Evolutionary conservation across 1,140 invertebrate genomes (phyloP), one percentile per base, ranked within the genome.

Genomic region (Drosophila kanapiae): DNA sequence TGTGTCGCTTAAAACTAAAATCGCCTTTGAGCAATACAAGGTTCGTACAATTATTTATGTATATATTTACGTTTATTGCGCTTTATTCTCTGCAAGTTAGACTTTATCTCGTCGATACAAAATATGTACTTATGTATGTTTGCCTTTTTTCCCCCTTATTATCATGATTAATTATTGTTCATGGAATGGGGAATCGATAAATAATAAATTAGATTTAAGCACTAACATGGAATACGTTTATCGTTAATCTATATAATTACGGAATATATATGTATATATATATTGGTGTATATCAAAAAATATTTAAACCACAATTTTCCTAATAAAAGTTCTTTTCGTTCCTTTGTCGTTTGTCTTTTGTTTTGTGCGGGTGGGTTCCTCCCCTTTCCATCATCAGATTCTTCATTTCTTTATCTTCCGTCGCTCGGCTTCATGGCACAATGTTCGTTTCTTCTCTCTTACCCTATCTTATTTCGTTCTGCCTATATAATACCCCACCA

Each of bases 141-240:
- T 23, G 23, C 3, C 23, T 23, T 23, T 23, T 23, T 23, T 23
- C 23, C 23, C 31, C 9, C 54, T 33, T 60, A 64, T 57, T 38
- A 45, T 38, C 38, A 49, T 45, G 29, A 29, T 56, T 54, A 38
- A 48, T 72, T 43, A 64, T 71, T 64, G 60, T 80, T 43, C 48
- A 60, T 47, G 57, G 45, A 62, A 62, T 65, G 31, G 57, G 62
- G 27, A 42, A 27, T 58, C 33, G 70, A 51, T 48, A 62, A 51
- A 67, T 83, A 88, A 84, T 88, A 88, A 88, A 88, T 88, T 88
- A 90, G 72, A 80, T 84, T 84, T 90, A 88, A 88, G 85, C 85
- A 80, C 84, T 88, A 88, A 88, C 80, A 80, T 83, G 82, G 83
- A 87, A 85, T 78, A 70, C 56, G 37, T 51, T 45, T 74, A 75